These are phyloP conservation scores for Sebastes iracundus DNA, from an alignment of 2,797 vertebrate species.

Conservation along the genomic window DNA sequence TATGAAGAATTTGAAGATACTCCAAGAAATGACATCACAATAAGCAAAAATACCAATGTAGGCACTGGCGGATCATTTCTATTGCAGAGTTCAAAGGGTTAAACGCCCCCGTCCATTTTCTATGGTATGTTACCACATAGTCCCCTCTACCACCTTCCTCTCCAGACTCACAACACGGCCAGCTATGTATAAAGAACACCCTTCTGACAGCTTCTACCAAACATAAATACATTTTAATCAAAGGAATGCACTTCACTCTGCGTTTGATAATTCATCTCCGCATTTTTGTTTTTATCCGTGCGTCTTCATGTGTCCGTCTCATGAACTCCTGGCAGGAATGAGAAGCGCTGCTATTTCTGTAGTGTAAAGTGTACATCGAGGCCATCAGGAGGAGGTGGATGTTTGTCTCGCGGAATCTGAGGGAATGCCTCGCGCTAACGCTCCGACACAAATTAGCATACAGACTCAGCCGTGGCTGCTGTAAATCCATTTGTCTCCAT, in stretches of 20 bases:
- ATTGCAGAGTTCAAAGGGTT: too few relatives aligned
- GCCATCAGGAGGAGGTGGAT: constrained; percentile 34
- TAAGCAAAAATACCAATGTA: too few relatives aligned
- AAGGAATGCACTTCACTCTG: constrained; percentile 8
- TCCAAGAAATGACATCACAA: too few relatives aligned
- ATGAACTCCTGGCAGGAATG: constrained; percentile 21
- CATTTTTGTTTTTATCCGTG: background rate
- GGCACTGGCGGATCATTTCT: too few relatives aligned
- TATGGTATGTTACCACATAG: background rate
- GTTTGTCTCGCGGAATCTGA: constrained; percentile 43
- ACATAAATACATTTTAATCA: background rate
- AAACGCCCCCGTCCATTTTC: background rate
- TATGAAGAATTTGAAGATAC: too few relatives aligned
- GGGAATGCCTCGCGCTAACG: constrained; percentile 21
- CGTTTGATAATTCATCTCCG: background rate
- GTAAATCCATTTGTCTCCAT: constrained; percentile 50
- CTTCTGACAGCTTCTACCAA: background rate
- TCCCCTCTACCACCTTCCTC: background rate
- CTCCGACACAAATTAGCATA: constrained; percentile 52
- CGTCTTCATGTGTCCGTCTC: constrained; percentile 6
- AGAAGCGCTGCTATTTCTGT: constrained; percentile 12
- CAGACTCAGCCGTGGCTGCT: constrained; percentile 43
- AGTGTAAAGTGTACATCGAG: constrained; percentile 18
- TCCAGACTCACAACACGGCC: background rate
- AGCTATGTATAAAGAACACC: background rate